Percentiles rank a stretch among this genome's conserved stretches.
phyloP scores from a whole-genome alignment of 2,113 vertebrate species.

The Cercopithecus mona region DNA sequence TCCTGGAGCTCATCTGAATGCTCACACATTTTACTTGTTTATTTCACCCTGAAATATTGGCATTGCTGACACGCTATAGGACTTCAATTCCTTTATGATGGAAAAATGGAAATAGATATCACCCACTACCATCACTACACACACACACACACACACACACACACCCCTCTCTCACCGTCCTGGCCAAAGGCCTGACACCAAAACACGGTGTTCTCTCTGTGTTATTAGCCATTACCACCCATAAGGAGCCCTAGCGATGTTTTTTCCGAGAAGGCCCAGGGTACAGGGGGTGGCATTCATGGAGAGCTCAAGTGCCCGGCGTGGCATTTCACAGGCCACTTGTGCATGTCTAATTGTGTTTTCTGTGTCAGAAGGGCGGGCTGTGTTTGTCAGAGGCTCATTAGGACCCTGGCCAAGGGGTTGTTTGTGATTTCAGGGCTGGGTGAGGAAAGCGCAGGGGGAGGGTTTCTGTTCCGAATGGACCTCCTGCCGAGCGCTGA shows the following conservation, averaged over 20 bases:
- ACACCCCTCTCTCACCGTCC: background rate
- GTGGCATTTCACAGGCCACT: slow-evolving; percentile 72
- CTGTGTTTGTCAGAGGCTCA: slow-evolving; percentile 72
- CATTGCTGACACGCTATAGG: background rate
- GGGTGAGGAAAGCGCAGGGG: background rate
- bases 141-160: background rate
- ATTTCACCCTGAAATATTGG: background rate
- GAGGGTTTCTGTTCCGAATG: background rate
- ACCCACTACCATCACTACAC: background rate
- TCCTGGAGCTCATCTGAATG: background rate
- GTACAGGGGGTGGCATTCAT: background rate
- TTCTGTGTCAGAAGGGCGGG: slow-evolving; percentile 76
- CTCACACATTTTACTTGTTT: background rate
- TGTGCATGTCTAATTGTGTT: slow-evolving; percentile 78
- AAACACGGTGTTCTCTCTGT: background rate
- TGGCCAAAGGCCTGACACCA: background rate
- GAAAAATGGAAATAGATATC: background rate
- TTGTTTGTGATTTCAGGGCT: slow-evolving; percentile 74
- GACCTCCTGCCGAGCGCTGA: slow-evolving; percentile 13
- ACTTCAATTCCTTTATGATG: background rate
- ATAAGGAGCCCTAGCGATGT: background rate
- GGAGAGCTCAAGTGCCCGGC: background rate
- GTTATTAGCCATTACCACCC: background rate
- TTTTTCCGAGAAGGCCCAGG: background rate
- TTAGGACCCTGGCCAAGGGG: slow-evolving; percentile 53